Evolutionary conservation across 2,113 vertebrate species (phyloP).

Genomic region (Rhipidura dahli): DNA sequence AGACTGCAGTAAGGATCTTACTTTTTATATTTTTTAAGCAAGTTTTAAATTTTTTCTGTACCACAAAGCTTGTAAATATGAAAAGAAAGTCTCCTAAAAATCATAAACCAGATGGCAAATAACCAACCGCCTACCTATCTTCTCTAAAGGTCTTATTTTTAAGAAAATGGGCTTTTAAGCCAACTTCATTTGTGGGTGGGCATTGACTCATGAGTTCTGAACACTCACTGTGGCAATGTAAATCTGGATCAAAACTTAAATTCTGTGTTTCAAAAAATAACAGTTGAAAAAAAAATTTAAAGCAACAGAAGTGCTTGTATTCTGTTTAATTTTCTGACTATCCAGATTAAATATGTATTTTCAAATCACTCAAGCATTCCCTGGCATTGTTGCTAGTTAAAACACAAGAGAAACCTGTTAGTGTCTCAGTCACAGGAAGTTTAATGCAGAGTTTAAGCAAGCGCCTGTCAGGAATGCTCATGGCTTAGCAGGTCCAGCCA

Average conservation of each 20-base stretch:
- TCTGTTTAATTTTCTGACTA: background rate
- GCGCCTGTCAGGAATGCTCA: background rate
- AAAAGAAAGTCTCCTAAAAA: background rate
- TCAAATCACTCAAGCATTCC: background rate
- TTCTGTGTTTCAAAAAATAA: background rate
- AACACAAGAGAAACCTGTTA: background rate
- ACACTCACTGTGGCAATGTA: background rate
- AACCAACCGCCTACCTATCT: constrained; percentile 47
- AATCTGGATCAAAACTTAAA: constrained; percentile 22
- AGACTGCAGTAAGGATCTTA: background rate
- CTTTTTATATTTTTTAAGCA: background rate
- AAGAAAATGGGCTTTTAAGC: constrained; percentile 46
- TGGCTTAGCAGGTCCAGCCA: background rate
- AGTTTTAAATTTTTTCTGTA: background rate
- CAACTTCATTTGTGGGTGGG: constrained; percentile 44
- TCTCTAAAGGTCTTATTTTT: constrained; percentile 59
- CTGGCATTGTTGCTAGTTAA: background rate
- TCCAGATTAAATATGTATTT: background rate
- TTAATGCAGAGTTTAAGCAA: background rate
- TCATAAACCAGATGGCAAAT: constrained; percentile 54
- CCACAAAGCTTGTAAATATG: background rate
- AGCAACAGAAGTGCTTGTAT: background rate
- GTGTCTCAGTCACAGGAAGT: background rate
- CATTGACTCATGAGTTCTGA: constrained; percentile 53
- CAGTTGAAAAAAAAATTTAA: background rate